These are phyloP conservation scores for Hippocampus mohnikei DNA, from an alignment of 2,113 vertebrate species.

Conservation along the genomic window DNA sequence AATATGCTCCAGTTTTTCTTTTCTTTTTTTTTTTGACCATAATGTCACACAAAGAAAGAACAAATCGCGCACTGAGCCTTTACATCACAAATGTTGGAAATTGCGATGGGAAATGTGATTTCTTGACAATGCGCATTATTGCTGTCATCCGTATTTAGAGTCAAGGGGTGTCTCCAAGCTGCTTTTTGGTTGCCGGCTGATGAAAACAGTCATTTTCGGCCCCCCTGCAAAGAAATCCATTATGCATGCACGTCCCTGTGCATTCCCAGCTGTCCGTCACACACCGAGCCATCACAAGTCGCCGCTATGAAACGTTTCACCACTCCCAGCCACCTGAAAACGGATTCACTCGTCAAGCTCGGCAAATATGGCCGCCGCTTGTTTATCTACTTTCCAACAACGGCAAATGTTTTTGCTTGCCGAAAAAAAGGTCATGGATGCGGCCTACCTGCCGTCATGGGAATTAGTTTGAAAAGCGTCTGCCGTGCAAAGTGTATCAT, in stretches of 20 bases:
- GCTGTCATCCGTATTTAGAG: background rate
- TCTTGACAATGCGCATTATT: too few relatives aligned
- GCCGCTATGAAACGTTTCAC: constrained; percentile 51
- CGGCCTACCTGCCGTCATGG: constrained; percentile 35
- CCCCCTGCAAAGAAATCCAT: constrained; percentile 55
- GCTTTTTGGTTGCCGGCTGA: background rate
- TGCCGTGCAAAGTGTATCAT: constrained; percentile 8
- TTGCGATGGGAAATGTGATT: too few relatives aligned
- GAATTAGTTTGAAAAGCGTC: constrained; percentile 35
- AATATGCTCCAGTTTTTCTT: too few relatives aligned
- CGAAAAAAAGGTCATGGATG: constrained; percentile 40
- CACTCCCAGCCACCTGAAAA: constrained; percentile 47
- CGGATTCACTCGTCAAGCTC: constrained; percentile 52
- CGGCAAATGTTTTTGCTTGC: constrained; percentile 15
- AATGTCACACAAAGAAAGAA: too few relatives aligned
- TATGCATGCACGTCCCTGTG: constrained; percentile 61
- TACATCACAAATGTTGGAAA: too few relatives aligned
- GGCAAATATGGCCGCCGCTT: constrained; percentile 20
- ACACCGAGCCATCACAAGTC: constrained; percentile 35
- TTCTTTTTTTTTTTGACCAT: too few relatives aligned
- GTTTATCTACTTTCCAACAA: constrained; percentile 23
- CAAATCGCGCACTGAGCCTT: too few relatives aligned
- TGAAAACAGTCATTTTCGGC: background rate
- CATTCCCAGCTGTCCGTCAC: constrained; percentile 66
- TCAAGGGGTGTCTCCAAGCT: background rate